A percentile compares a stretch with the other conserved stretches of the same genome.
phyloP scores from a whole-genome alignment of 2,888 invertebrate genomes.

The Ernsta delagoae region DNA sequence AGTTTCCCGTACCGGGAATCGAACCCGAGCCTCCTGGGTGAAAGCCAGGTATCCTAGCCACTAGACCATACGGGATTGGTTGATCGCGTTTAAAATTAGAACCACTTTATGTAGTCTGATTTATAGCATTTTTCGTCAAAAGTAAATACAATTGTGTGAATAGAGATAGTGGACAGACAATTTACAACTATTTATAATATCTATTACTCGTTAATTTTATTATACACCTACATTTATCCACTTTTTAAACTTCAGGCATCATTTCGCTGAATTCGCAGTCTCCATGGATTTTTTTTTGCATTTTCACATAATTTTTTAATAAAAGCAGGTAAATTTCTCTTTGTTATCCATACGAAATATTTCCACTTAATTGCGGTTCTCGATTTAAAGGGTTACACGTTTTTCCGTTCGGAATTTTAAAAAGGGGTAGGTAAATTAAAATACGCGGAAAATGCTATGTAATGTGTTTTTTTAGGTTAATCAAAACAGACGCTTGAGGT shows the following conservation, averaged over 20 bases:
- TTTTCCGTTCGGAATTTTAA: slow-evolving; percentile 30
- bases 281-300: not conserved
- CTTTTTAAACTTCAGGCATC: no score
- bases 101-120: no score
- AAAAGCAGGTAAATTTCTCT: slow-evolving; percentile 8
- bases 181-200: no score
- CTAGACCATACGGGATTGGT: slow-evolving; percentile 85
- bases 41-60: slow-evolving; percentile 89
- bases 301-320: slow-evolving; percentile 7
- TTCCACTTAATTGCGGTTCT: slow-evolving; percentile 28
- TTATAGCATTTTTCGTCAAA: no score
- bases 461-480: slow-evolving; percentile 61
- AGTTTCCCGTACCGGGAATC: slow-evolving; percentile 88
- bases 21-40: slow-evolving; percentile 90
- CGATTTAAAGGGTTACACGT: slow-evolving; percentile 28
- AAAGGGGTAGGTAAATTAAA: slow-evolving; percentile 39
- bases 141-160: no score
- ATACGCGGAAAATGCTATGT: slow-evolving; percentile 43
- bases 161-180: no score
- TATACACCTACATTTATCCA: no score
- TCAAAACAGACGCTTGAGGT: slow-evolving; percentile 49
- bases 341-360: slow-evolving; percentile 25
- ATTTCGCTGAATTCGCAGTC: not conserved
- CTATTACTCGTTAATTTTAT: no score
- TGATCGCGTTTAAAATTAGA: no score